Base-by-base conservation (phyloP, 2,888 invertebrate species). In the Cephus rjabovi region DNA sequence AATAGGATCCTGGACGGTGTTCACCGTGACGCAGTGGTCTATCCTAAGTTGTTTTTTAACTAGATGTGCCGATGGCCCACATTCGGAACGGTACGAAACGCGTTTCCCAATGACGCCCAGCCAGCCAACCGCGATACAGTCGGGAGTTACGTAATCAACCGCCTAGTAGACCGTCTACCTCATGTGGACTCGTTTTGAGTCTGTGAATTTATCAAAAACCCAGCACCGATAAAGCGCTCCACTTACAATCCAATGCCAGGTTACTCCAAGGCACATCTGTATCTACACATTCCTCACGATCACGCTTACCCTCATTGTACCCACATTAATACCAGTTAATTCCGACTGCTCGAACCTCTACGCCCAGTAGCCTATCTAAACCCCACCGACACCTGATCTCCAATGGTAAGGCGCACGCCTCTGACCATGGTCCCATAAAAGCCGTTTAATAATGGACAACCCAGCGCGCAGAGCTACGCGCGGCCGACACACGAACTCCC, bases 61-160 rank as follows among this genome's bases (percentile, higher is more conserved):
- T 83, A 86, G 71, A 83, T 82, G 82, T 85, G 81, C 83, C 83
- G 85, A 84, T 86, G 87, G 84, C 87, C 87, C 83, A 88, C 86
- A 86, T 88, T 87, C 86, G 86, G 81, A 86, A 86, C 82, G 82
- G 80, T 79, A 81, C 82, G 81, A 71, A 37, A 71, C 69, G 78
- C 77, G 77, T 87, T 86, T 84, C 85, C 81, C 84, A 87, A 87
- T 79, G 79, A 79, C 77, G 34, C 77, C 69, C 69, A 74, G 31
- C 73, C 79, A 69, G 71, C 71, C 71, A 71, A 31, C 56, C 56
- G 56, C 56, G 82, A 83, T 83, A 79, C 79, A 85, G 83, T 15
- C 31, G 30, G 31, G 76, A 77, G 79, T 79, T 79, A 11, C 84
- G 84, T 81, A 84, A 84, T 74, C 23, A 23, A 23, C 56, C 9